phyloP scores from a whole-genome alignment of 2,797 vertebrate genomes.

The Artibeus jamaicensis region DNA sequence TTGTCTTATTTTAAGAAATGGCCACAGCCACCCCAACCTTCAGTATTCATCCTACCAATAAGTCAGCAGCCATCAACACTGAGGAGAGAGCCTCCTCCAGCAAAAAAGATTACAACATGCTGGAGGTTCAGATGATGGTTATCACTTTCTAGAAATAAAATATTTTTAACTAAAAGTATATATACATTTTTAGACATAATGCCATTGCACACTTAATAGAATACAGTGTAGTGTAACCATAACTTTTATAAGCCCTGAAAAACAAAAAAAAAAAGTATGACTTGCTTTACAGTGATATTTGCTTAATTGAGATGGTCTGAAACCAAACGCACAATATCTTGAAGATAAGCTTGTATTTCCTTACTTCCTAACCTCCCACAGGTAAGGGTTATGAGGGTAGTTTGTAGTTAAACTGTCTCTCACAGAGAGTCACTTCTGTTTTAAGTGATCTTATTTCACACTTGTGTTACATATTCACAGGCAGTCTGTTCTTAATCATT shows the following conservation, averaged over 20 bases:
- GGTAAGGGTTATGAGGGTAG: not conserved
- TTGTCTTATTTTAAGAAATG: not conserved
- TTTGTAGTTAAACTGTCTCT: not conserved
- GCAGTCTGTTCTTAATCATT: not conserved
- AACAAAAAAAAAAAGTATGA: not conserved
- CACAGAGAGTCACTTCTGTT: not conserved
- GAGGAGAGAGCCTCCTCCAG: not conserved
- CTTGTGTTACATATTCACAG: not conserved
- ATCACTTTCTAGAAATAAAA: not conserved
- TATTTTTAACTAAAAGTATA: not conserved
- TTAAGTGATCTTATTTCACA: not conserved
- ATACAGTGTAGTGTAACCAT: not conserved
- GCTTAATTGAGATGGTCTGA: not conserved
- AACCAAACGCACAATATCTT: not conserved
- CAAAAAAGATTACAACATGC: not conserved
- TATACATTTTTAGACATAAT: not conserved
- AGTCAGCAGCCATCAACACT: not conserved
- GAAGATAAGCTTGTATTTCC: not conserved
- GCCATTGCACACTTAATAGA: not conserved
- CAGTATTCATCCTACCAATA: not conserved
- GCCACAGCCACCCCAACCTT: not conserved
- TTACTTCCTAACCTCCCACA: not conserved
- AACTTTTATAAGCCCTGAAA: not conserved
- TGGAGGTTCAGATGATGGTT: not conserved
- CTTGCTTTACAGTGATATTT: not conserved